Conservation (phyloP, 2,797 vertebrate species). For the Hoplostethus atlanticus region DNA sequence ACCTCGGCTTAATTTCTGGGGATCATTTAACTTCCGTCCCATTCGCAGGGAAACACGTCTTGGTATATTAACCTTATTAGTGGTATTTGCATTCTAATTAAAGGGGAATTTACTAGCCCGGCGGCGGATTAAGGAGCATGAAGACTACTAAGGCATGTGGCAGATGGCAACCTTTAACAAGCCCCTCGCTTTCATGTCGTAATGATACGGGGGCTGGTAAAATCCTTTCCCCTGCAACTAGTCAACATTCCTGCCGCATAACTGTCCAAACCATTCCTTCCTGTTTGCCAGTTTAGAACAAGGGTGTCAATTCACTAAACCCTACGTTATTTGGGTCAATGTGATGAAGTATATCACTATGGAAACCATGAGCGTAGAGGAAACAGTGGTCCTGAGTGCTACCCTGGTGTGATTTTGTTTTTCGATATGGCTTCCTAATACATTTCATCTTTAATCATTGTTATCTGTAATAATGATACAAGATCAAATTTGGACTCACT, state of each 20-base stretch:
- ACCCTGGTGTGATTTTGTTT: too few species aligned
- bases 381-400: too few species aligned
- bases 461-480: too few species aligned
- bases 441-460: too few species aligned
- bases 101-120: slow-evolving; percentile 76
- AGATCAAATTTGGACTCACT: too few species aligned
- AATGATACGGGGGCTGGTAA: slow-evolving; percentile 65
- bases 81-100: slow-evolving; percentile 81
- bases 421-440: too few species aligned
- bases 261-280: slow-evolving; percentile 37
- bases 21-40: slow-evolving; percentile 63
- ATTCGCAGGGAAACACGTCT: slow-evolving; percentile 68
- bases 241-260: background rate
- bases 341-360: too few species aligned
- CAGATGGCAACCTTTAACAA: slow-evolving; percentile 77
- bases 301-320: slow-evolving; percentile 26
- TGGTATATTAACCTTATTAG: slow-evolving; percentile 81
- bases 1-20: slow-evolving; percentile 40
- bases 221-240: slow-evolving; percentile 34
- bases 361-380: too few species aligned
- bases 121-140: slow-evolving; percentile 73
- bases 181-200: slow-evolving; percentile 62
- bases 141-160: slow-evolving; percentile 55
- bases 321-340: background rate
- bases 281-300: slow-evolving; percentile 38